phyloP scores from a whole-genome alignment of 2,797 vertebrate species.

The Graptemys geographica region DNA sequence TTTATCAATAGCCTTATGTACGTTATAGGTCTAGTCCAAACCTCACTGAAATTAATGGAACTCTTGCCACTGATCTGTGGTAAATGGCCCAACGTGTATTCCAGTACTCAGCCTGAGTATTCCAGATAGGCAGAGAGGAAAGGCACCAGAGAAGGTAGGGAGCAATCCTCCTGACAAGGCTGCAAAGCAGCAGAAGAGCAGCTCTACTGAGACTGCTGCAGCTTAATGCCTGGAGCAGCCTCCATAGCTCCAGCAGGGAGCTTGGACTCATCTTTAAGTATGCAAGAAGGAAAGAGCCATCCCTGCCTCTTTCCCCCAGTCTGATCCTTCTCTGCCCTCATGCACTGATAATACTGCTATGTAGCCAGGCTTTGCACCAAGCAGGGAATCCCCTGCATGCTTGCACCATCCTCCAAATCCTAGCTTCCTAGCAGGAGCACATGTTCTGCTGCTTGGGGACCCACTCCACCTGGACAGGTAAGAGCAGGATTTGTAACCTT shows the following conservation, averaged over 20 bases:
- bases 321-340: not conserved
- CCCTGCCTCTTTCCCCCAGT: not conserved
- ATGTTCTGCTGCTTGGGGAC: not conserved
- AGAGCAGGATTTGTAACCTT: not conserved
- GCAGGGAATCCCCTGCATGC: not conserved
- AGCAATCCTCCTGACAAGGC: not conserved
- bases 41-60: not conserved
- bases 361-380: not conserved
- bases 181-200: not conserved
- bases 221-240: too few relatives aligned
- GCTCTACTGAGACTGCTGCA: not conserved
- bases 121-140: not conserved
- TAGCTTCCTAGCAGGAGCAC: not conserved
- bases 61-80: not conserved
- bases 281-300: not conserved
- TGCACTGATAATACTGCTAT: not conserved
- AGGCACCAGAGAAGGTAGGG: not conserved
- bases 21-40: not conserved
- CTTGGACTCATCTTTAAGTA: not conserved
- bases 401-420: not conserved
- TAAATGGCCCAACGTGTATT: not conserved
- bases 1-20: not conserved
- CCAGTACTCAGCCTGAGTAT: not conserved
- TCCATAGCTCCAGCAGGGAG: rapidly evolving
- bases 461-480: not conserved